Base-by-base conservation (phyloP, 2,888 invertebrate genomes). In the Polydrusus cervinus region DNA sequence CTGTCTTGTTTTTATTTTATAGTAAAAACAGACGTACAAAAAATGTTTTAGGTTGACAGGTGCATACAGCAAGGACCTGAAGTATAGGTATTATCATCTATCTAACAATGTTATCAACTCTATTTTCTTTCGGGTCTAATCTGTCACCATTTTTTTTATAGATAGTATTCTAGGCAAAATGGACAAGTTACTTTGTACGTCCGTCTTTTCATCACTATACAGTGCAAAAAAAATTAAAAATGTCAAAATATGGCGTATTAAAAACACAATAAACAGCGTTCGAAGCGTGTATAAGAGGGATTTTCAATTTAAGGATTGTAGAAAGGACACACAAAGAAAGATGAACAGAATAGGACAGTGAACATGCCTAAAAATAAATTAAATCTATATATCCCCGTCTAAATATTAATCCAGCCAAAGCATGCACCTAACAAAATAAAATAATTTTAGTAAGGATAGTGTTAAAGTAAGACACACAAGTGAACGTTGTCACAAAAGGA, bases 271-370 rank as follows among this genome's bases (percentile, higher is more conserved):
- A 67, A n/a, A 25, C 18, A 49, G 73, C 73, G 40, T 61, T 47
- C 51, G n/a, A 73, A 68, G 73, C 73, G 53, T 67, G 73, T 73
- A 61, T 73, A 67, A 51, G 62, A 61, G 62, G 73, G 51, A 40
- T 49, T 64, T 49, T n/a, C 13, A 49, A 61, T 38, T 43, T 16
- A 49, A 16, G 64, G 64, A 49, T n/a, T n/a, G 49, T 30, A 47
- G 38, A 9, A 30, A 55, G 67, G 43, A 67, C 6, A 34, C 20
- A 67, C 16, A 40, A 13, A 20, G n/a, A 43, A 45, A 53, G 18
- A 61, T 7, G 34, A 51, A 45, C 43, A 14, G 38, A 53, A 34
- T 53, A 57, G 57, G 47, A 14, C 38, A 38, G 9, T 38, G 16
- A 38, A 60, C 57, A 60, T 60, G 57, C 57, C 16, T 14, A 34